Evolutionary conservation across 2,113 vertebrate species (phyloP).

Genomic region (Dicrurus megarhynchus): DNA sequence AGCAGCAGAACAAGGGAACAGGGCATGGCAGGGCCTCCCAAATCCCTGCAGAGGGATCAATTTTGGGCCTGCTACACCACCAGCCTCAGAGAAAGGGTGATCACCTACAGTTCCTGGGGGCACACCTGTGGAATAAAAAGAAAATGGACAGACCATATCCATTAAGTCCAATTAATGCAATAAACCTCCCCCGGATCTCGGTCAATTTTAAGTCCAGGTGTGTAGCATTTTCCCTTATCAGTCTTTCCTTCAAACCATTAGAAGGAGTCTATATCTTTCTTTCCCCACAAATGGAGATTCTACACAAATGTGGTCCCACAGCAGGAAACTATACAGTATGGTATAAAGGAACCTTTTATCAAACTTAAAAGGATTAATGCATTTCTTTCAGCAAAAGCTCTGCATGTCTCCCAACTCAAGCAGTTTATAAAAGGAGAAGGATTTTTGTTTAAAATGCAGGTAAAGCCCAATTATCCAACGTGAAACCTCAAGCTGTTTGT

Average conservation of each 20-base stretch:
- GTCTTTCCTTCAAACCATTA: background rate
- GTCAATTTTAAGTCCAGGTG: background rate
- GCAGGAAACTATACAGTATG: constrained; percentile 1
- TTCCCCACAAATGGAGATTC: constrained; percentile 22
- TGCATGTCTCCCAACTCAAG: constrained; percentile 35
- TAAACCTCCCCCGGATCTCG: background rate
- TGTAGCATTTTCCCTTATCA: constrained; percentile 1
- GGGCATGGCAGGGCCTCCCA: background rate
- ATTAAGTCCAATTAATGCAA: background rate
- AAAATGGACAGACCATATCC: background rate
- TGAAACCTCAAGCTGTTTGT: constrained; percentile 42
- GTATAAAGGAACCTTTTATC: constrained; percentile 43
- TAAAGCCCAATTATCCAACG: constrained; percentile 38
- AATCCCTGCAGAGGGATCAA: background rate
- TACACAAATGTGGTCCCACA: constrained; percentile 43
- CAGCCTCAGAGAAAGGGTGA: background rate
- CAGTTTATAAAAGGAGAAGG: constrained; percentile 41
- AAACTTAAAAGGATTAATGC: constrained; percentile 57
- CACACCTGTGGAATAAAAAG: background rate
- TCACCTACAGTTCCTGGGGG: background rate
- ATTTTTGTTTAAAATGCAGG: constrained; percentile 53
- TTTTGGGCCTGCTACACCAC: background rate
- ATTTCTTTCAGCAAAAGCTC: constrained; percentile 59
- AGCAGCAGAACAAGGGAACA: background rate
- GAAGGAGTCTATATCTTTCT: background rate